phyloP scores from a whole-genome alignment of 1,140 invertebrate species.

The Calliopsis andreniformis region DNA sequence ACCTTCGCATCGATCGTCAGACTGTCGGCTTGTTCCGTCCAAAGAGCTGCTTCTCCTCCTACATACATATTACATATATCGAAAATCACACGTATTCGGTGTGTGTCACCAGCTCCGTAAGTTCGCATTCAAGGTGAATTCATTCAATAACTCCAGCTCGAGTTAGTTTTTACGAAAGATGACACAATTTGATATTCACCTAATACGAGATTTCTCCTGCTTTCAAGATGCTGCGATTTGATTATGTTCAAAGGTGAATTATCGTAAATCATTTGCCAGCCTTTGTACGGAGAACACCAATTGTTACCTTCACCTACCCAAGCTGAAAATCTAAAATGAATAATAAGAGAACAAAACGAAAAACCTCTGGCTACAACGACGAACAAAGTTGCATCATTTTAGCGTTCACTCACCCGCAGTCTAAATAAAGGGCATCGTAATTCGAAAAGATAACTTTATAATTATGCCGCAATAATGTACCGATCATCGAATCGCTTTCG shows the following conservation, averaged over 20 bases:
- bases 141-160: too few species aligned
- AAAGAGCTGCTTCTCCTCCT: slow-evolving; percentile 90
- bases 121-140: too few species aligned
- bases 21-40: slow-evolving; percentile 90
- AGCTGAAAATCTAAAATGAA: slow-evolving; percentile 78
- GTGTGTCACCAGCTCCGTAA: too few species aligned
- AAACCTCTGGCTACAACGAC: neutral
- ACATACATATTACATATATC: slow-evolving; percentile 57
- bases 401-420: slow-evolving; percentile 86
- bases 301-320: slow-evolving; percentile 87
- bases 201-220: slow-evolving; percentile 82
- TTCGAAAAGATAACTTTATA: slow-evolving; percentile 91
- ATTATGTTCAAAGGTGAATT: slow-evolving; percentile 86
- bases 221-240: slow-evolving; percentile 71
- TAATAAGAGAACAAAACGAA: slow-evolving; percentile 25
- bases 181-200: slow-evolving; percentile 68
- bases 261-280: slow-evolving; percentile 92
- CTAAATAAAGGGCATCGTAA: slow-evolving; percentile 91
- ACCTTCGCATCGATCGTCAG: slow-evolving; percentile 85
- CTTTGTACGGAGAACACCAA: slow-evolving; percentile 94
- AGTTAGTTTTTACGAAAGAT: neutral
- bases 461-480: slow-evolving; percentile 85
- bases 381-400: neutral
- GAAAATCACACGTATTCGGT: too few species aligned
- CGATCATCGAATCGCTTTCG: slow-evolving; percentile 84